Conservation (phyloP, 2,797 vertebrate species). For the Mus caroli region DNA sequence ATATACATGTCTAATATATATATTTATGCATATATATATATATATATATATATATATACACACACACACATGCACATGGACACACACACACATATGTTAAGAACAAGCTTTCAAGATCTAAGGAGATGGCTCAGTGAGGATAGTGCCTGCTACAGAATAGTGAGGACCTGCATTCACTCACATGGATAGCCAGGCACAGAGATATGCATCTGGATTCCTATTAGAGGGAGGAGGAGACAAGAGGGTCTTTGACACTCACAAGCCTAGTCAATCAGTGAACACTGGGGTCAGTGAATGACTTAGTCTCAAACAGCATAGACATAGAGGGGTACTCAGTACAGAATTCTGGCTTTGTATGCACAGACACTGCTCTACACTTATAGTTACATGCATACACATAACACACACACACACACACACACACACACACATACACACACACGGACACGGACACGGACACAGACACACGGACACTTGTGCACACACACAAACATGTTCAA, state of each 20-base stretch:
- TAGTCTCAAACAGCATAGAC: neutral
- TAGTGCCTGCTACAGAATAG: neutral
- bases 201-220: neutral
- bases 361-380: neutral
- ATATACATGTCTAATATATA: too few species aligned
- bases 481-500: neutral
- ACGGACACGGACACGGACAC: too few species aligned
- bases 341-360: too few species aligned
- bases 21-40: too few species aligned
- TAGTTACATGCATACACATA: neutral
- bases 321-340: neutral
- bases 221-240: neutral
- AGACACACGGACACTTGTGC: rapidly evolving
- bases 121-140: neutral
- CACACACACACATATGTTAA: too few species aligned
- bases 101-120: neutral
- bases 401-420: neutral
- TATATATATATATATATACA: too few species aligned
- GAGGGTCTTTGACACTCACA: neutral
- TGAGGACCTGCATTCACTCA: neutral
- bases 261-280: too few species aligned
- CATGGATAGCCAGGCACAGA: neutral
- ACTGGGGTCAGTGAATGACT: neutral
- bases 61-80: too few species aligned
- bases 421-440: neutral